These are phyloP conservation scores for Syncerus caffer DNA, from an alignment of 2,797 vertebrate genomes.

Conservation along the genomic window DNA sequence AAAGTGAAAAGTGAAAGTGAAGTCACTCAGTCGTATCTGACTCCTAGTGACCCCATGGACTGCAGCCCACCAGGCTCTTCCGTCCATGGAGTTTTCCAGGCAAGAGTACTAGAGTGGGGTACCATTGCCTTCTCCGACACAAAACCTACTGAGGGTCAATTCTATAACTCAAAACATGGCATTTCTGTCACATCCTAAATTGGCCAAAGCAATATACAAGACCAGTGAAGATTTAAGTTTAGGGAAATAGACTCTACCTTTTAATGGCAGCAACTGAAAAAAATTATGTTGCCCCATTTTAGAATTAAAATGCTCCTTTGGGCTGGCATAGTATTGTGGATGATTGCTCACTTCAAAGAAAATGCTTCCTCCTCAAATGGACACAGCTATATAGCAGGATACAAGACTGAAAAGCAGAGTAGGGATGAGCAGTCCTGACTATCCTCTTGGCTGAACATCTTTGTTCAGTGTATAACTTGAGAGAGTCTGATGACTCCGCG, in stretches of 20 bases:
- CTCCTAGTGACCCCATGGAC: no score
- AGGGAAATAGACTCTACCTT: background rate
- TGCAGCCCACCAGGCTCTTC: no score
- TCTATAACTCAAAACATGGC: background rate
- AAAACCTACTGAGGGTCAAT: background rate
- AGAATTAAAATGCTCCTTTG: background rate
- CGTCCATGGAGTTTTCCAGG: no score
- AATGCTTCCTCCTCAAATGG: background rate
- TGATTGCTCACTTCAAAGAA: background rate
- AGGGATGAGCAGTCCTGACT: background rate
- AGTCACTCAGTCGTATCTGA: accelerated
- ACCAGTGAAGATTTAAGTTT: background rate
- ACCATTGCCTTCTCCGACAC: no score
- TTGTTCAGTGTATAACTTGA: background rate
- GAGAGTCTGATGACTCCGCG: background rate
- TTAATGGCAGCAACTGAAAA: background rate
- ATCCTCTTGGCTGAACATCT: background rate
- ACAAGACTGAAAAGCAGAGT: background rate
- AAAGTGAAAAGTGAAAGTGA: no score
- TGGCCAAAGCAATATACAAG: background rate
- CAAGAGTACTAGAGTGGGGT: no score
- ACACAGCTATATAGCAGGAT: accelerated
- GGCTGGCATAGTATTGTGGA: background rate
- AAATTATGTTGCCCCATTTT: background rate
- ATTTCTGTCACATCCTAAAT: background rate